A percentile compares a stretch with the other conserved stretches of the same genome.
These are phyloP conservation scores for Botia kubotai DNA, from an alignment of 2,797 vertebrate genomes.

Conservation along the genomic window DNA sequence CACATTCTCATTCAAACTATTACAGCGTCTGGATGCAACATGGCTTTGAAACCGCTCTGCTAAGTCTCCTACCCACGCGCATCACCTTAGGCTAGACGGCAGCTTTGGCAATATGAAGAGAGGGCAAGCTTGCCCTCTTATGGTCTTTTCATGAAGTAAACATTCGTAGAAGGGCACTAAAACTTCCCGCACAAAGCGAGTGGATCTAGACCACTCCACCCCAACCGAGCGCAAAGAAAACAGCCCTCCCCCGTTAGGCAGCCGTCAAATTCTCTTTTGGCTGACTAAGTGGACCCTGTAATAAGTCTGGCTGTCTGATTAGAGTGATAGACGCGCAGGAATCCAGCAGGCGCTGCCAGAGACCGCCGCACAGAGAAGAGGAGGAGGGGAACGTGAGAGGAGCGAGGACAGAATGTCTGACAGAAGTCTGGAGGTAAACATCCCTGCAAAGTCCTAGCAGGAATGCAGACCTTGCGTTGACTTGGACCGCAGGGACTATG, in stretches of 20 bases:
- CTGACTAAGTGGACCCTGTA: slow-evolving; percentile 31
- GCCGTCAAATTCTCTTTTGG: slow-evolving; percentile 39
- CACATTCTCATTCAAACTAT: slow-evolving; percentile 41
- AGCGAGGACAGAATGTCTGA: slow-evolving; percentile 46
- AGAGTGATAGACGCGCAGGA: slow-evolving; percentile 43
- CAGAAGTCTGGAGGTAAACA: slow-evolving; percentile 65
- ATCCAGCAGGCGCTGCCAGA: slow-evolving; percentile 37
- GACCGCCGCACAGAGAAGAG: slow-evolving; percentile 9
- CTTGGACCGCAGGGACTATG: slow-evolving; percentile 11
- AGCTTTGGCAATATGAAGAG: slow-evolving; percentile 60
- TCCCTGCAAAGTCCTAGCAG: slow-evolving; percentile 70
- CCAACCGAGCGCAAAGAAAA: slow-evolving; percentile 39
- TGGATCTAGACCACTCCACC: slow-evolving; percentile 7
- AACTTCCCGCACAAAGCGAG: slow-evolving; percentile 23
- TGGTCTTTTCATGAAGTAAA: slow-evolving; percentile 70
- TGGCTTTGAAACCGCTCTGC: slow-evolving; percentile 43
- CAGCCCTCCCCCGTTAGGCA: slow-evolving; percentile 36
- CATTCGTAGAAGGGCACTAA: slow-evolving; percentile 3
- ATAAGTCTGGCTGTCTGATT: slow-evolving; percentile 45
- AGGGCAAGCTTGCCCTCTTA: slow-evolving; percentile 87
- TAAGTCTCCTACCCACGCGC: slow-evolving; percentile 41
- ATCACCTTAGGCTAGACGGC: slow-evolving; percentile 60
- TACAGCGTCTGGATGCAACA: slow-evolving; percentile 46
- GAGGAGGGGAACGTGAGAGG: slow-evolving; percentile 28
- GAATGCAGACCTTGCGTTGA: slow-evolving; percentile 70